phyloP scores from a whole-genome alignment of 2,888 invertebrate species.

The Rhingia rostrata region DNA sequence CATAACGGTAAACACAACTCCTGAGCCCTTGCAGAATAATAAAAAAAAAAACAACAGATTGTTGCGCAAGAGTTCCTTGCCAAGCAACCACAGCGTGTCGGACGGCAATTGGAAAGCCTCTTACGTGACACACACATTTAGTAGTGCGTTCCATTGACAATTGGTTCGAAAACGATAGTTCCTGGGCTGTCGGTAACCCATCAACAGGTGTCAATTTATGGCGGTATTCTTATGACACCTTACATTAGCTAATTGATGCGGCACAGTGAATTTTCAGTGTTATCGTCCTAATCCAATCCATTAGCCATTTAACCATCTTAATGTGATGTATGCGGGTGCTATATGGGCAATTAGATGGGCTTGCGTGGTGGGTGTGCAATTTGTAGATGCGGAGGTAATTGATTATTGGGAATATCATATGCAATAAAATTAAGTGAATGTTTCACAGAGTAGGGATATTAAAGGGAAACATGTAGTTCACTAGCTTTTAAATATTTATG shows the following conservation, averaged over 20 bases:
- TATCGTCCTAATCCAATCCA: conserved; percentile 31
- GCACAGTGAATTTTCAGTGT: conserved; percentile 15
- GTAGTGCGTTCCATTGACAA: conserved; percentile 26
- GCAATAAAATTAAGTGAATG: conserved; percentile 24
- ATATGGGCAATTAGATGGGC: neutral
- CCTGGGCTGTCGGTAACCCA: neutral
- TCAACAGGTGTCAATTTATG: conserved; percentile 59
- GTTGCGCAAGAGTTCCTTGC: conserved; percentile 4
- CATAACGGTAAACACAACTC: too few species aligned
- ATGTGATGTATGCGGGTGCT: too few species aligned
- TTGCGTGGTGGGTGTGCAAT: neutral
- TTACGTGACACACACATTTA: conserved; percentile 24
- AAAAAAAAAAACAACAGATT: conserved; percentile 11
- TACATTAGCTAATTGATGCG: conserved; percentile 64
- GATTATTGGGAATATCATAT: conserved; percentile 25
- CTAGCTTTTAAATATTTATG: too few species aligned
- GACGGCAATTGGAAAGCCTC: conserved; percentile 4
- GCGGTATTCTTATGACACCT: conserved; percentile 33
- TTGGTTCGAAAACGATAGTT: neutral
- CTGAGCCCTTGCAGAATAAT: too few species aligned
- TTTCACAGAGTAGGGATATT: too few species aligned
- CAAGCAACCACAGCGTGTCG: neutral
- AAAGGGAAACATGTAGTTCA: too few species aligned
- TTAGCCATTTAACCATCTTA: conserved; percentile 7
- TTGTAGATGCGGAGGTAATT: neutral